These are phyloP conservation scores for Dorcus parallelipipedus DNA, from an alignment of 2,888 invertebrate genomes.

Conservation along the genomic window DNA sequence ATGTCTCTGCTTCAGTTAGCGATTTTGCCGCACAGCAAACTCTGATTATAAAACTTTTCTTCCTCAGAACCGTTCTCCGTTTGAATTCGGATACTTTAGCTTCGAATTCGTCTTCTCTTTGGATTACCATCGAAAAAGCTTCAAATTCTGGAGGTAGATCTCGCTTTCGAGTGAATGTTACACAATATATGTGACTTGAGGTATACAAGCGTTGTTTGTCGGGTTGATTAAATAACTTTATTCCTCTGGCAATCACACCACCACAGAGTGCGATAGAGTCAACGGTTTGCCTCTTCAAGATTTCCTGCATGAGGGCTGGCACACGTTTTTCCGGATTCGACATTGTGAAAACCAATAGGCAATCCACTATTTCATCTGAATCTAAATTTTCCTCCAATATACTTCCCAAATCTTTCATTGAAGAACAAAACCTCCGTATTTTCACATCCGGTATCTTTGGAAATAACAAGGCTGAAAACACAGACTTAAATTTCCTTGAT, in stretches of 20 bases:
- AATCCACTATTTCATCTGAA: constrained; percentile 3
- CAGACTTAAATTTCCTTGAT: no score
- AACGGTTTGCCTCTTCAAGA: constrained; percentile 27
- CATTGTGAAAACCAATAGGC: constrained; percentile 4
- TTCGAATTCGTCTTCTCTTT: constrained; percentile 4
- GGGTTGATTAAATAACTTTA: constrained; percentile 5
- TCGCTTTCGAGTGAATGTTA: constrained; percentile 10
- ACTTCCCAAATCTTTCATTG: background rate
- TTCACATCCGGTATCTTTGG: constrained; percentile 37
- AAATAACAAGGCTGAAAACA: constrained; percentile 28
- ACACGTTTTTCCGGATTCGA: background rate
- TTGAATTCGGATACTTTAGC: constrained; percentile 11
- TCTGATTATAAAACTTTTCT: constrained; percentile 9
- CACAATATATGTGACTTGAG: constrained; percentile 10
- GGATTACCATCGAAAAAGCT: constrained; percentile 17
- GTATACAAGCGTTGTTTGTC: background rate
- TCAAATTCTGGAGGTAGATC: constrained; percentile 11
- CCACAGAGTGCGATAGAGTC: constrained; percentile 36
- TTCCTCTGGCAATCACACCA: constrained; percentile 32
- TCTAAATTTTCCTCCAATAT: constrained; percentile 3
- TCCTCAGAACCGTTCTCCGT: constrained; percentile 3
- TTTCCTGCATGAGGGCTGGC: background rate
- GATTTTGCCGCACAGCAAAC: constrained; percentile 31
- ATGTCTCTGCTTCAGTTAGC: constrained; percentile 6
- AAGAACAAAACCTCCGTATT: background rate